Base-by-base conservation (phyloP, 2,797 vertebrate genomes). In the Harpagifer antarcticus region DNA sequence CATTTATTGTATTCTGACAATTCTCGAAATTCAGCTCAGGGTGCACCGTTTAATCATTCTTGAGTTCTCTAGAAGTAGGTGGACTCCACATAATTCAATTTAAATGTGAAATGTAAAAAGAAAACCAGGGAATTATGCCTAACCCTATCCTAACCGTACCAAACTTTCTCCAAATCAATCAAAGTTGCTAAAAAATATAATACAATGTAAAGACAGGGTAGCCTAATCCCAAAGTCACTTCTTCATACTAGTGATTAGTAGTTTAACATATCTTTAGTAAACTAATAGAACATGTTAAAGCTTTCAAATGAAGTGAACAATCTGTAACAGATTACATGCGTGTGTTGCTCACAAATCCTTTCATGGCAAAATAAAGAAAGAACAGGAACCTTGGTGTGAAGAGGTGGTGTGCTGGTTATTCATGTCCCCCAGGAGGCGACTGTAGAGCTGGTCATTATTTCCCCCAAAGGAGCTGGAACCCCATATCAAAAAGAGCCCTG, bases 401-500 rank as follows among this genome's bases (percentile, higher is more conserved):
- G 61, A 73, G 81, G 69, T 50, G 65, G 70, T 79, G 84, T 33
- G 48, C 72, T 77, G 74, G 68, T 88, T 88, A 81, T 89, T 90
- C 86, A 79, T 74, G 83, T 87, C 72, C 86, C 79, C 76, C 78
- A 70, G 74, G 88, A 79, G 81, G 65, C 72, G 54, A 62, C 66
- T 66, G 58, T 72, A 60, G 62, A 62, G 69, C 81, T 80, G 74
- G 58, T 76, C 88, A 81, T 74, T 89, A 85, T 72, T 48, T 15
- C 83, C 79, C 73, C 80, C 65, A 72, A 74, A 84, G 69, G 68
- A 72, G 52, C 58, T 65, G 57, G 56, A 78, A 52, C 67, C 74
- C 47, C 23, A 7, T 64, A 78, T 82, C 44, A 80, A 66, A 87
- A 88, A 81, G 74, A 76, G 81, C 61, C 31, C 72, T 48, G 68